Conservation (phyloP, 2,888 invertebrate genomes). For the Panopea generosa region DNA sequence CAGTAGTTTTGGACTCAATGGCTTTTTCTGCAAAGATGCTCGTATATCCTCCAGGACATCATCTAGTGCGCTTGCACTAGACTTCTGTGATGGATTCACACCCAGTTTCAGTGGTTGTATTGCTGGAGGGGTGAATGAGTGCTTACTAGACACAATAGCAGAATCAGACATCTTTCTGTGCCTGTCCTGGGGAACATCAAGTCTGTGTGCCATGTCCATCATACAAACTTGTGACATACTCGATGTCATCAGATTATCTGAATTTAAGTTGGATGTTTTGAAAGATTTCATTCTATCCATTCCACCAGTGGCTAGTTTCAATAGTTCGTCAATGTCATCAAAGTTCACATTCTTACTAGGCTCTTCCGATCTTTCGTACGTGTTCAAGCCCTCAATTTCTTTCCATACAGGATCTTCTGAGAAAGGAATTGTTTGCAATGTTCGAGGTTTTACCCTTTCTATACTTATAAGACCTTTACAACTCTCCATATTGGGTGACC, state of each 20-base stretch:
- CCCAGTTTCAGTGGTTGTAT: slow-evolving; percentile 75
- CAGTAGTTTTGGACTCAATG: slow-evolving; percentile 63
- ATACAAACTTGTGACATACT: slow-evolving; percentile 18
- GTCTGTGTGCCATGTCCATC: slow-evolving; percentile 30
- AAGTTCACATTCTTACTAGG: slow-evolving; percentile 41
- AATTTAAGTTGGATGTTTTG: not conserved
- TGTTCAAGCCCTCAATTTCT: slow-evolving; percentile 79
- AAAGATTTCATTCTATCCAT: slow-evolving; percentile 10
- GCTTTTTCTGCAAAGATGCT: slow-evolving; percentile 74
- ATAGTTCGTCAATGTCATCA: slow-evolving; percentile 60
- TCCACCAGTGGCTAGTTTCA: slow-evolving; percentile 54
- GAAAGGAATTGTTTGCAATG: slow-evolving; percentile 80
- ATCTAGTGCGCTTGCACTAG: slow-evolving; percentile 76
- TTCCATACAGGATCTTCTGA: slow-evolving; percentile 82
- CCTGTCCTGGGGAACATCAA: slow-evolving; percentile 2
- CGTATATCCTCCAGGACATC: slow-evolving; percentile 79
- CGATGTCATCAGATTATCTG: slow-evolving; percentile 38
- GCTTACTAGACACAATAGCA: slow-evolving; percentile 28
- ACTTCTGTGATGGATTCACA: slow-evolving; percentile 55
- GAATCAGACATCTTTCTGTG: slow-evolving; percentile 37
- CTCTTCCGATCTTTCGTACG: slow-evolving; percentile 67
- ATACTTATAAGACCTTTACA: slow-evolving; percentile 78
- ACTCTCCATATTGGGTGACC: slow-evolving; percentile 80
- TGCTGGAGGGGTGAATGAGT: slow-evolving; percentile 73
- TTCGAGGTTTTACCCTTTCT: slow-evolving; percentile 79